Conservation (phyloP, 1,140 invertebrate species). For the Stegodyphus dumicola region DNA sequence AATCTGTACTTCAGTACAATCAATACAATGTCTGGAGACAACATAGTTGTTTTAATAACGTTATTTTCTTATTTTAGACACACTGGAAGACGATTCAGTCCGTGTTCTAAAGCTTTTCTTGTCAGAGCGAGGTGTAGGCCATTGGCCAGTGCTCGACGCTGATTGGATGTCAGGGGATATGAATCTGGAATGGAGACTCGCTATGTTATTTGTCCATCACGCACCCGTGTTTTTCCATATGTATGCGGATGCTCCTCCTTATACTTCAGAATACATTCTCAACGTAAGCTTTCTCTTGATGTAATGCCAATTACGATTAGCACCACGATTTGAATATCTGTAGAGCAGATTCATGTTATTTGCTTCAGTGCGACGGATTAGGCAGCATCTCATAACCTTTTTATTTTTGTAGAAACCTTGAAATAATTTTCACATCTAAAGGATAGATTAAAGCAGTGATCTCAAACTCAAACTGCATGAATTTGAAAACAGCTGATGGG, state of each 20-base stretch:
- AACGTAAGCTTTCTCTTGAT: conserved; percentile 22
- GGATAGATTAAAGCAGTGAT: too few relatives aligned
- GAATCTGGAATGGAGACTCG: conserved; percentile 55
- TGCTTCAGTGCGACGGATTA: too few relatives aligned
- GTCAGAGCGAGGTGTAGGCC: conserved; percentile 43
- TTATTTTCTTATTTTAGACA: conserved; percentile 23
- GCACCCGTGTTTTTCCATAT: conserved; percentile 56
- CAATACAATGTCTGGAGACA: too few relatives aligned
- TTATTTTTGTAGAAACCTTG: too few relatives aligned
- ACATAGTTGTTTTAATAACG: not conserved
- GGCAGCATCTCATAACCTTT: too few relatives aligned
- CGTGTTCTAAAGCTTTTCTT: conserved; percentile 38
- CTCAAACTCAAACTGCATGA: too few relatives aligned
- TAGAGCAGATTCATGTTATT: too few relatives aligned
- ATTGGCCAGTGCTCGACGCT: conserved; percentile 49
- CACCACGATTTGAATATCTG: too few relatives aligned
- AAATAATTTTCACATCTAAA: too few relatives aligned
- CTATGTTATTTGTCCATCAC: conserved; percentile 51
- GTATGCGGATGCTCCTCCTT: conserved; percentile 32
- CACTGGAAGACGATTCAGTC: conserved; percentile 46
- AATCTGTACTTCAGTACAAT: too few relatives aligned
- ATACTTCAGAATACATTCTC: conserved; percentile 35
- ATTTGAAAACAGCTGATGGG: too few relatives aligned
- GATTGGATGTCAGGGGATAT: conserved; percentile 44
- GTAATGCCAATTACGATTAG: too few relatives aligned